Conservation (phyloP, 1,140 invertebrate species). For the Aphelinus certus region DNA sequence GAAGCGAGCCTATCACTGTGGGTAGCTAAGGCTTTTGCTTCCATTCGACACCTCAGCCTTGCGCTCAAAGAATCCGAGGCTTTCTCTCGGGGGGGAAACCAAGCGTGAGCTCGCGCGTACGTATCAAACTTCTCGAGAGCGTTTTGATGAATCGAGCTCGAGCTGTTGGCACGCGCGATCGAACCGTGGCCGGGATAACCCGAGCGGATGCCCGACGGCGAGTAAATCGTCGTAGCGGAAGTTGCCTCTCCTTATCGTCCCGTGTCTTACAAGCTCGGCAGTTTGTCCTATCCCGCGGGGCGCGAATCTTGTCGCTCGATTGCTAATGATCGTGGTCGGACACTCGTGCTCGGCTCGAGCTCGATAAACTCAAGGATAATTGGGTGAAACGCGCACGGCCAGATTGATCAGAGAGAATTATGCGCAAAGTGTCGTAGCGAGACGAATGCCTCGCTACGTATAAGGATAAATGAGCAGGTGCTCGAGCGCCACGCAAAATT, state of each 20-base stretch:
- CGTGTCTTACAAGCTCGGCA: neutral
- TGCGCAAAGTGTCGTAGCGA: neutral
- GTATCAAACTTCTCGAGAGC: too few species aligned
- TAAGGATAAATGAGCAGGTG: constrained; percentile 8
- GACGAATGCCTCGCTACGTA: constrained; percentile 9
- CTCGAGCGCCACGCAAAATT: neutral
- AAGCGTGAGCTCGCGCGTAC: too few species aligned
- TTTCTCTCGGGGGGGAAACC: too few species aligned
- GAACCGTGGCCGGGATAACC: too few species aligned
- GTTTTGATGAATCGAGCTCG: too few species aligned
- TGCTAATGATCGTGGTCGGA: too few species aligned
- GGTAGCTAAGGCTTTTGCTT: too few species aligned
- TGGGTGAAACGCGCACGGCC: neutral
- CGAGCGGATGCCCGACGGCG: neutral
- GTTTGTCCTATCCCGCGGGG: neutral
- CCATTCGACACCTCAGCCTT: too few species aligned
- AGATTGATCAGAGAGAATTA: constrained; percentile 7
- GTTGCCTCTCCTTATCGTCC: neutral
- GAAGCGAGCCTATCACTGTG: too few species aligned
- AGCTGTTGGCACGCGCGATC: too few species aligned
- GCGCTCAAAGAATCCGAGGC: too few species aligned
- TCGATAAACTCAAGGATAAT: constrained; percentile 14
- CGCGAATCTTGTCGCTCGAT: neutral
- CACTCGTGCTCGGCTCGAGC: neutral
- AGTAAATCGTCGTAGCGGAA: neutral